phyloP scores from a whole-genome alignment of 2,113 vertebrate genomes.

The Sinocyclocheilus anshuiensis region DNA sequence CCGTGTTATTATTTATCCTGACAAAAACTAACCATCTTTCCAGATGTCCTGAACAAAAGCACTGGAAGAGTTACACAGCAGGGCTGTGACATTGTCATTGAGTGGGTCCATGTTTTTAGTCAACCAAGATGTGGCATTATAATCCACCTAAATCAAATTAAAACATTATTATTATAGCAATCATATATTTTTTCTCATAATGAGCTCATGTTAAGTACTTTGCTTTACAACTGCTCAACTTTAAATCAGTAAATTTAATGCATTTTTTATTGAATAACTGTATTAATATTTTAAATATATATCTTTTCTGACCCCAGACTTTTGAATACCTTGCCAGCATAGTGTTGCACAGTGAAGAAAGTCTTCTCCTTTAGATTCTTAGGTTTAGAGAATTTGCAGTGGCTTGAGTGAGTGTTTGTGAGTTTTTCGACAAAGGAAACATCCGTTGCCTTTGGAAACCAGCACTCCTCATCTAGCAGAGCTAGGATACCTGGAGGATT shows the following conservation, averaged over 20 bases:
- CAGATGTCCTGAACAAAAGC: constrained; percentile 91
- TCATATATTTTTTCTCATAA: background rate
- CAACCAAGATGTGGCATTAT: constrained; percentile 88
- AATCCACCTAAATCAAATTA: constrained; percentile 82
- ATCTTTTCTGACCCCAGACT: background rate
- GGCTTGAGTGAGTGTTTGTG: constrained; percentile 82
- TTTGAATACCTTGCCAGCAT: constrained; percentile 86
- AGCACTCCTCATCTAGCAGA: constrained; percentile 94
- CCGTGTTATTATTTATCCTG: background rate
- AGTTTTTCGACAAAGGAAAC: constrained; percentile 93
- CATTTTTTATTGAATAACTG: background rate
- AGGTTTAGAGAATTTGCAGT: constrained; percentile 91
- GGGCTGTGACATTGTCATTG: constrained; percentile 89
- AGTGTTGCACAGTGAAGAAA: constrained; percentile 90
- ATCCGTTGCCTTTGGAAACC: constrained; percentile 97
- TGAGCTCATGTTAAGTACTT: background rate
- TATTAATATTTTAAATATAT: background rate
- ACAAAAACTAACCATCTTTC: constrained; percentile 85
- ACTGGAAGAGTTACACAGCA: constrained; percentile 91
- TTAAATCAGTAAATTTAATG: background rate
- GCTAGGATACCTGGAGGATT: constrained; percentile 94
- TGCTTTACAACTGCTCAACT: background rate
- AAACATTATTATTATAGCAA: background rate
- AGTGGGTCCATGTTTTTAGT: constrained; percentile 98
- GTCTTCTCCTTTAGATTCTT: constrained; percentile 94